Evolutionary conservation across 37 sponge, comb jelly and placozoan genomes (phyloP), one percentile per base, ranked within the genome.

Genomic region (Agelas oroides): DNA sequence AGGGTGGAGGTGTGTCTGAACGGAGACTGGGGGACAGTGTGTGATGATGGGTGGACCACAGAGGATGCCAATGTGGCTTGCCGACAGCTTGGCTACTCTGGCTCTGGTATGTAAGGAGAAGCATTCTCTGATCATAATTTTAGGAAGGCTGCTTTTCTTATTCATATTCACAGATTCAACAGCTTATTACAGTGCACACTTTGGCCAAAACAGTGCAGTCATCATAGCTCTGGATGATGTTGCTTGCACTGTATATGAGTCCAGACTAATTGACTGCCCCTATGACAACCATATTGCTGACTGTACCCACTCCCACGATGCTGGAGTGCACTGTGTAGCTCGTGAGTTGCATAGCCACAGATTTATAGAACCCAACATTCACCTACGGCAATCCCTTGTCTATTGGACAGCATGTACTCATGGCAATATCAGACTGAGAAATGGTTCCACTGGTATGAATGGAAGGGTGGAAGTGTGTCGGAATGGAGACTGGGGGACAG

Each of bases 1-100:
- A 46, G 81, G 39, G 81, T 79, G 41, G 81, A 79, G 74, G 81
- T 79, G n/a, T 69, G 81, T 73, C n/a, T 31, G 31, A 70, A 21
- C n/a, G 53, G 37, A 25, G 59, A 25, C 31, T 68, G 67, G 84
- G 59, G 57, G 27, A 82, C 74, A 17, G 70, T 82, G 54, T 76
- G 77, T 76, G 77, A 76, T 59, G 60, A 76, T 56, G 19, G 28
- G 1, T 76, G 77, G 77, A 5, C 25, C n/a, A 76, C 36, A 16
- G 35, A 18, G 25, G 84, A 82, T 73, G 84, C 84, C 27, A 33
- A 52, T 11, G 27, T 61, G n/a, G 62, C 62, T 5, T 61, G 62
- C 14, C 62, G 62, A 61, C 62, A 61, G 14, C 62, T 61, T 61
- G 62, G 62, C 2, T 61, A 61, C 14, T 61, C 62, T n/a, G 63